Evolutionary conservation across 2,888 invertebrate genomes (phyloP), one percentile per base, ranked within the genome.

Genomic region (Drosophila mettleri): DNA sequence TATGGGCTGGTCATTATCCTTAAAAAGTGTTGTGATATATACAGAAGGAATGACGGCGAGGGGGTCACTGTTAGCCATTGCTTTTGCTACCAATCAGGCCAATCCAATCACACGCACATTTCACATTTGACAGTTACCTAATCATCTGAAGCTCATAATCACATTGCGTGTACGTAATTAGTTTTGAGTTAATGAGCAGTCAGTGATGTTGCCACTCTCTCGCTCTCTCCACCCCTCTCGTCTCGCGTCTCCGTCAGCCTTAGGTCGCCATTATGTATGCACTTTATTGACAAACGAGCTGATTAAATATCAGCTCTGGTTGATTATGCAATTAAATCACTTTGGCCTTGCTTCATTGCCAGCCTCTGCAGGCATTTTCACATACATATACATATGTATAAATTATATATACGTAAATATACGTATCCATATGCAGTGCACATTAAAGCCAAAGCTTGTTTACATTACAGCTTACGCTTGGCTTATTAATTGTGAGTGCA

Each of bases 241-340:
- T 10, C 22, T 34, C 22, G 16, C 16, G 16, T 20, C 38, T 14
- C 36, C 9, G 51, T 45, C 20, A 41, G 22, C 48, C 29, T 65
- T 43, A 39, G 43, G 8, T 36, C 18, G 31, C 41, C 16, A 60
- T 78, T 73, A 75, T 79, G 69, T 61, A 86, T 83, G 86, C 86
- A 83, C 77, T 83, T 88, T 86, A 84, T 82, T 88, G 78, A 86
- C 88, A 83, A 85, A 83, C 84, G 74, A 88, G 65, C 83, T 83
- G 83, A 88, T 83, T 83, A 83, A 86, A 86, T 83, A 80, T 69
- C 69, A 64, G 80, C 85, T 83, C 78, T 79, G 68, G 71, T 64
- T 79, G 77, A 88, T 83, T 83, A 86, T 80, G 80, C 77, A 88
- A 88, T 83, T 84, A 87, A 84, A 80, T 77, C 74, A 69, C 78